Evolutionary conservation across 2,888 invertebrate species (phyloP).

Genomic region (Cephonodes hylas): DNA sequence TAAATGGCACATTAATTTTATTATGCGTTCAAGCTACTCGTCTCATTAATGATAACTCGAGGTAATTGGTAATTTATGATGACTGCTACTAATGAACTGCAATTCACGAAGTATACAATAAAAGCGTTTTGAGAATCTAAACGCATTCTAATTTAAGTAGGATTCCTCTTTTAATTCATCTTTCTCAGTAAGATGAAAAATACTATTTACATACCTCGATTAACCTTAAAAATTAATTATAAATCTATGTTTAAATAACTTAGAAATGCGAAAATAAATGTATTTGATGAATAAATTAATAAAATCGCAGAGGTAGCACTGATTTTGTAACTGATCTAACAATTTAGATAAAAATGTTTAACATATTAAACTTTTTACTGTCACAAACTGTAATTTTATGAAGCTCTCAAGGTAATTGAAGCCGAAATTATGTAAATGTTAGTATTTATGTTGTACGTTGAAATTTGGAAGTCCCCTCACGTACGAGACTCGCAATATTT

Average conservation of each 20-base stretch:
- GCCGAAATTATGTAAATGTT: constrained; percentile 19
- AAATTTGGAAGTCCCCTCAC: constrained; percentile 40
- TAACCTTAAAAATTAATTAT: too few relatives aligned
- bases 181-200: too few relatives aligned
- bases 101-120: neutral
- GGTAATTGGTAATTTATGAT: neutral
- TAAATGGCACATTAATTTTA: neutral
- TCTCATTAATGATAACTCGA: neutral
- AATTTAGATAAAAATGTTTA: too few relatives aligned
- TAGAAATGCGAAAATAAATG: too few relatives aligned
- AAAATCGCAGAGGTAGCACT: too few relatives aligned
- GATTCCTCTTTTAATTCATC: too few relatives aligned
- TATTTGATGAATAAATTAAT: too few relatives aligned
- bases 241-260: too few relatives aligned
- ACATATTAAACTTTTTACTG: neutral
- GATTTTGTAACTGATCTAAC: too few relatives aligned
- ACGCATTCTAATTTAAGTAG: too few relatives aligned
- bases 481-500: constrained; percentile 49
- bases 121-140: neutral
- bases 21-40: neutral
- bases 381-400: constrained; percentile 19
- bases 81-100: neutral
- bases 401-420: constrained; percentile 22
- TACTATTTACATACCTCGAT: too few relatives aligned
- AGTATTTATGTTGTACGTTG: constrained; percentile 23